A percentile compares a stretch with the other conserved stretches of the same genome.
phyloP scores from a whole-genome alignment of 2,113 vertebrate species.

The human region DNA sequence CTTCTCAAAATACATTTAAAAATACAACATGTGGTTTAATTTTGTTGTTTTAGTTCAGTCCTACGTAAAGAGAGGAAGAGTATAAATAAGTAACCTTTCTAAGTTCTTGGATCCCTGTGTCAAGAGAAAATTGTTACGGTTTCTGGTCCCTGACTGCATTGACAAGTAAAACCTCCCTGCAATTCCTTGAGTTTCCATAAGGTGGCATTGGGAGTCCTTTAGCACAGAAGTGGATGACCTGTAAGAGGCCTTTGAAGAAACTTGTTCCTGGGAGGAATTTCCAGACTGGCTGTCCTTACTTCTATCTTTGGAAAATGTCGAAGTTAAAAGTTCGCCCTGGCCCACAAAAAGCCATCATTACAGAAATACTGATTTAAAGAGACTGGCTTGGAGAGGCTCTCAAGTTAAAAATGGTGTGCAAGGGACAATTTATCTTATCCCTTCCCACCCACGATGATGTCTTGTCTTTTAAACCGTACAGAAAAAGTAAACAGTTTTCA shows the following conservation, averaged over 20 bases:
- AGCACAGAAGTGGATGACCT: not conserved
- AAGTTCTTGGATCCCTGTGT: not conserved
- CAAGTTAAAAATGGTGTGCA: not conserved
- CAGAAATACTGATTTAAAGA: not conserved
- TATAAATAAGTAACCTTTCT: conserved; percentile 34
- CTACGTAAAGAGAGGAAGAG: not conserved
- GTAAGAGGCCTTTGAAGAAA: not conserved
- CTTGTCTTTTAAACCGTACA: not conserved
- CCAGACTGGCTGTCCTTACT: not conserved
- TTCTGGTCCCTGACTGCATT: not conserved
- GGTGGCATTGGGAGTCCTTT: conserved; percentile 63
- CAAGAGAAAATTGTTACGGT: not conserved
- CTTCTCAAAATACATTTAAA: not conserved
- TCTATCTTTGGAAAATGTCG: conserved; percentile 31
- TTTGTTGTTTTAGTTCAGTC: not conserved
- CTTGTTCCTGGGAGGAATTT: not conserved
- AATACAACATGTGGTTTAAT: not conserved
- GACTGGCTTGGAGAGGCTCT: not conserved
- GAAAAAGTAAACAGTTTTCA: not conserved
- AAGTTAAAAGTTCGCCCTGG: not conserved
- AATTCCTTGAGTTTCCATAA: conserved; percentile 54
- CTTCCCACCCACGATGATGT: not conserved
- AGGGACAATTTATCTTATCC: not conserved
- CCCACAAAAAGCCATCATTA: not conserved
- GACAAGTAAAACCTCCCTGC: conserved; percentile 1